Conservation (phyloP, 2,888 invertebrate genomes). For the Aromia moschata region DNA sequence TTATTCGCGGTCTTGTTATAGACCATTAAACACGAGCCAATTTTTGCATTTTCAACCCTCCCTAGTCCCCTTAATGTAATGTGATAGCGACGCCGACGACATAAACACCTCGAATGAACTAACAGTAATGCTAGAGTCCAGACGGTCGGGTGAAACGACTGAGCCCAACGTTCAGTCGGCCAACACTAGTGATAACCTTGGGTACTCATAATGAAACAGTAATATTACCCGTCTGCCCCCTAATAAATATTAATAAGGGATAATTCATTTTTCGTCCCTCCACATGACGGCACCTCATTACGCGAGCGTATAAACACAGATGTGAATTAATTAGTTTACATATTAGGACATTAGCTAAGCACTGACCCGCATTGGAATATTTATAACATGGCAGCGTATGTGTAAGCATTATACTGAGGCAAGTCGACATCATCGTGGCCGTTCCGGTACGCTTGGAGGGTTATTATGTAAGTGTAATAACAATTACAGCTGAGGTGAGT, state of each 20-base stretch:
- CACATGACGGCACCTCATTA: slow-evolving; percentile 36
- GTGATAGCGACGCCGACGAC: too few species aligned
- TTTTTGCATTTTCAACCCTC: too few species aligned
- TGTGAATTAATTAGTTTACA: slow-evolving; percentile 44
- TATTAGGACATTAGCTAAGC: slow-evolving; percentile 40
- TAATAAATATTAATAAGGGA: slow-evolving; percentile 40
- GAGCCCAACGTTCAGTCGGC: too few species aligned
- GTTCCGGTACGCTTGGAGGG: slow-evolving; percentile 14
- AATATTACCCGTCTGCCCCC: too few species aligned
- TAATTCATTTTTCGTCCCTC: slow-evolving; percentile 33
- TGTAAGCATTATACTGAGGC: slow-evolving; percentile 8
- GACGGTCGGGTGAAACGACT: too few species aligned
- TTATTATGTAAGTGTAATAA: slow-evolving; percentile 34
- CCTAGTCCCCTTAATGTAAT: too few species aligned
- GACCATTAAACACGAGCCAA: too few species aligned
- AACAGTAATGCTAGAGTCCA: too few species aligned
- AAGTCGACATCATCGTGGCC: slow-evolving; percentile 10
- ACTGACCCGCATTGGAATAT: slow-evolving; percentile 27
- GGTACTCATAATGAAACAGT: too few species aligned
- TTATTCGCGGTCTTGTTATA: too few species aligned
- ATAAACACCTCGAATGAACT: too few species aligned
- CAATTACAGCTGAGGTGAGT: slow-evolving; percentile 37
- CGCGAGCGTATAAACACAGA: slow-evolving; percentile 38
- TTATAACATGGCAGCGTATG: slow-evolving; percentile 2
- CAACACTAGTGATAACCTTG: too few species aligned